Evolutionary conservation across 2,888 invertebrate species (phyloP), one percentile per base, ranked within the genome.

Genomic region (Adelognathus sp.): DNA sequence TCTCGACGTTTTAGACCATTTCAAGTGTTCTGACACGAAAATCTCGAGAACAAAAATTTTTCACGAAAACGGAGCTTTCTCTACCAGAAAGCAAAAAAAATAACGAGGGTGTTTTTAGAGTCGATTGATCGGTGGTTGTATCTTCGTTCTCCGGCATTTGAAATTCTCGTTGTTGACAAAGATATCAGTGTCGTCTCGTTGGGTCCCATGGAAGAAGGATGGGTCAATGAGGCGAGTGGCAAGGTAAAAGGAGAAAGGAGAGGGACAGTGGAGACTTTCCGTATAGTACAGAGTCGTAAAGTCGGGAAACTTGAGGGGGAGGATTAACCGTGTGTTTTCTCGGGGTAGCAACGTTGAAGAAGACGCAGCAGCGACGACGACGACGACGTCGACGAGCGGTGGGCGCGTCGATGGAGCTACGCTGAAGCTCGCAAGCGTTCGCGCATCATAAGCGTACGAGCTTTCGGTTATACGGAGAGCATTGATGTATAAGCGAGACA

Each of bases 401-500:
- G 54, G 56, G 61, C 61, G 61, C 61, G 69, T 33, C 56, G 39
- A 76, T 39, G 29, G 41, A 41, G 44, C 39, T 21, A 14, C 44
- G 36, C 33, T 11, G 11, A n/a, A 11, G 50, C 24, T 50, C 5
- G 21, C 21, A 11, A n/a, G 21, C 31, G 39, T 27, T 29, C 29
- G 39, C n/a, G 33, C 33, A 41, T 14, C 56, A 54, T 36, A 36
- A 60, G 41, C 41, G 36, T 7, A 58, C 11, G 60, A 31, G 21
- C n/a, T 39, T 58, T 29, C 24, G 16, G 3, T n/a, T 31, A 21
- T 52, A 41, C 7, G 21, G n/a, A 39, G 29, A 7, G 41, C 50
- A 9, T 24, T 31, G 63, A 52, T n/a, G 64, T 44, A 29, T 52
- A 60, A 74, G 78, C 64, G 75, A 79, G 79, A 75, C 54, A 71